Conservation (phyloP, 2,113 vertebrate species). For the Macaca nemestrina region DNA sequence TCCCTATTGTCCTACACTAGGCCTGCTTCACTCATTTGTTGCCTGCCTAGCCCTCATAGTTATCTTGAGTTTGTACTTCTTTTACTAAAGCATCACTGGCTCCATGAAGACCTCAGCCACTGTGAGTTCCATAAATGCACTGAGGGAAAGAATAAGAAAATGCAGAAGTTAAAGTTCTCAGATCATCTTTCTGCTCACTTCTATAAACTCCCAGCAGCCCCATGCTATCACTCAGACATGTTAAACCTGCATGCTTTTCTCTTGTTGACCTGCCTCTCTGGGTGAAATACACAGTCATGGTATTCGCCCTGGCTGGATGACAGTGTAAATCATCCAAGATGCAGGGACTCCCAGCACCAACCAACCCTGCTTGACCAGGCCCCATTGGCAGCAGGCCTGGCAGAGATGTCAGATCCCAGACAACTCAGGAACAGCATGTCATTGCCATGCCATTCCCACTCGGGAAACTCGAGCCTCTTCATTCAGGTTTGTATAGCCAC, state of each 20-base stretch:
- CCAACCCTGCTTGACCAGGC: not conserved
- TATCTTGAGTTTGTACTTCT: not conserved
- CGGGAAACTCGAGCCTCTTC: not conserved
- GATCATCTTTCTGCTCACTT: not conserved
- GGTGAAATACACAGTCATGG: not conserved
- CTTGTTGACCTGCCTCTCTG: not conserved
- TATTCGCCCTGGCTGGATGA: not conserved
- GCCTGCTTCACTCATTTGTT: not conserved
- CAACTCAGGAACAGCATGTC: not conserved
- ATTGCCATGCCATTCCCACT: not conserved
- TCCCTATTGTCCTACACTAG: not conserved
- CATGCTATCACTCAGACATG: not conserved
- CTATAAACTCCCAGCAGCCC: not conserved
- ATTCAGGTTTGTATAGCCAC: fast-evolving
- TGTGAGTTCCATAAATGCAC: not conserved
- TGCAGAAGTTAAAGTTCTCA: not conserved
- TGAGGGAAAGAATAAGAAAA: not conserved
- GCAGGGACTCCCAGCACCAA: not conserved
- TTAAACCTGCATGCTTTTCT: not conserved
- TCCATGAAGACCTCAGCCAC: not conserved
- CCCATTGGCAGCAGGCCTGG: not conserved
- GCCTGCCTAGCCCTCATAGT: not conserved
- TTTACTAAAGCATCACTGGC: not conserved
- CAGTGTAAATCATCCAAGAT: not conserved
- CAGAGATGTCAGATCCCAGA: not conserved